Conservation (phyloP, 2,888 invertebrate genomes). For the Eucriotettix oculatus region DNA sequence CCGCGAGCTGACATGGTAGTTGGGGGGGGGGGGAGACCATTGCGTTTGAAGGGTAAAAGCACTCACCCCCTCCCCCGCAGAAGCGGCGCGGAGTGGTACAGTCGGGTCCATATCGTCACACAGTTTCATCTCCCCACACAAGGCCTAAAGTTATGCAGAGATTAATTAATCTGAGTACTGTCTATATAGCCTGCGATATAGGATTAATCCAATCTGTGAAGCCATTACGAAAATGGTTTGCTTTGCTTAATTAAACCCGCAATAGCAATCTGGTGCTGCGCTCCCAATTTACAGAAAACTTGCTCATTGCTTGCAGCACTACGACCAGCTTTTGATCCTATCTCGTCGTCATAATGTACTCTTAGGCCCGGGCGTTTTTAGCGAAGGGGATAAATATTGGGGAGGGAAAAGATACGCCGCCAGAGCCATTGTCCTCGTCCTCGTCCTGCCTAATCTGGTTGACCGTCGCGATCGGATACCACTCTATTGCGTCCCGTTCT, state of each 20-base stretch:
- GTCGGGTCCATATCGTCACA: background rate
- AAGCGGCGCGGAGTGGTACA: background rate
- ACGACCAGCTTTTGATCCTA: background rate
- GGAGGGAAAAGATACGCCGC: no score
- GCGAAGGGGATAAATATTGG: no score
- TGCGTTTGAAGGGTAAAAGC: background rate
- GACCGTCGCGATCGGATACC: no score
- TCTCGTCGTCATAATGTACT: no score
- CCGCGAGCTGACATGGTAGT: background rate
- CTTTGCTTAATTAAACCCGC: slow-evolving; percentile 13
- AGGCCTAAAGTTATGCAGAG: background rate
- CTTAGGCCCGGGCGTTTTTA: no score
- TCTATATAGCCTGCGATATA: slow-evolving; percentile 1
- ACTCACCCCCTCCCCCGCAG: background rate
- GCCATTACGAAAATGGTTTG: slow-evolving; percentile 13
- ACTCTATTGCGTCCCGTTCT: no score
- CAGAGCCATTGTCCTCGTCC: no score
- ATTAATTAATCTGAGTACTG: background rate
- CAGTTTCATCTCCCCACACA: background rate
- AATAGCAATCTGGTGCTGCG: background rate
- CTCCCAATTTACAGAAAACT: background rate
- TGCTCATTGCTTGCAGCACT: background rate
- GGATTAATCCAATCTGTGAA: slow-evolving; percentile 11
- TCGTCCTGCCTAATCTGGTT: no score
- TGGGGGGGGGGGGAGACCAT: background rate